Evolutionary conservation across 2,888 invertebrate genomes (phyloP), one percentile per base, ranked within the genome.

Genomic region (Melipona bicolor): DNA sequence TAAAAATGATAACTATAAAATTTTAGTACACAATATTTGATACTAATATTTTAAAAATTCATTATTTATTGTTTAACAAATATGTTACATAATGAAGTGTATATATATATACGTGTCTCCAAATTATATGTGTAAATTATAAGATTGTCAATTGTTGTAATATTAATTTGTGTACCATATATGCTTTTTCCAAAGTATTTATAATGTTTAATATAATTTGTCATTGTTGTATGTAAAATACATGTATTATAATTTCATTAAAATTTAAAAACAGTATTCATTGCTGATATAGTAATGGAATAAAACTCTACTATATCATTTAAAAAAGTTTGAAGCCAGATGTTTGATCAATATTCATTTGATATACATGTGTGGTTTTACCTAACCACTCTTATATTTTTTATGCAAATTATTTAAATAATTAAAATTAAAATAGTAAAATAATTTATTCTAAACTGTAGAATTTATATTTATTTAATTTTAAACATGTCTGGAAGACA

Each of bases 271-370:
- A 56, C 15, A 27, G 50, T 56, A 11, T 32, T 64, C 62, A 50
- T 56, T 52, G 52, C 15, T 65, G 27, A 19, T 70, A 64, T 17
- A 54, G 11, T 54, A 52, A 79, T 5, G 2, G 54, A 49, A n/a
- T 56, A 68, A 36, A 61, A 13, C 13, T 62, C 13, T 76, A 17
- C 5, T 62, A 36, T 17, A 24, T 43, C 0, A 32, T 36, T 70
- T 64, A 17, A 17, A 24, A 50, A 19, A n/a, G 36, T 56, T 32
- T 62, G 74, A 83, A 81, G 54, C 64, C 65, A 68, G 64, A 50
- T 81, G 87, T 88, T 87, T 86, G 87, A 84, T 87, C 87, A 79
- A 87, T 87, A 81, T 75, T 27, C 24, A 65, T 72, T 71, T 64
- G 24, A 65, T 77, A 17, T 1, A n/a, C 9, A 36, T 9, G 43